Conservation (phyloP, 2,797 vertebrate species). For the Octomys mimax region DNA sequence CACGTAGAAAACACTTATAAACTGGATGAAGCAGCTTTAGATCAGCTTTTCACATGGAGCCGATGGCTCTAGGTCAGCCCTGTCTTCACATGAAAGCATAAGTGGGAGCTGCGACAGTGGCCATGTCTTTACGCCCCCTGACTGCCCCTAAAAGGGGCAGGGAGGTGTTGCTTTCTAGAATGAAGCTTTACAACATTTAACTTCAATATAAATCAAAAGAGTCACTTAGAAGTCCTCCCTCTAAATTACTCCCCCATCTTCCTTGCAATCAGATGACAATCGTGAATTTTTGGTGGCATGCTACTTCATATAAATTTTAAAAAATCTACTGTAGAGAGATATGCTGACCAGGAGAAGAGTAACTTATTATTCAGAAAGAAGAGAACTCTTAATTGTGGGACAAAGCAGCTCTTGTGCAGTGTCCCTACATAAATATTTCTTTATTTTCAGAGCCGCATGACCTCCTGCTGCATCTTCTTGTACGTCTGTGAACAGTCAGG, state of each 20-base stretch:
- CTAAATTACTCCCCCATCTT: background rate
- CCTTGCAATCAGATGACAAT: background rate
- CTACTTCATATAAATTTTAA: background rate
- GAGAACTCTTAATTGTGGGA: conserved; percentile 42
- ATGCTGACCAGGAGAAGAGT: conserved; percentile 29
- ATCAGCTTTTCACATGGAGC: background rate
- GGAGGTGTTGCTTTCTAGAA: background rate
- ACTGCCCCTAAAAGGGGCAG: background rate
- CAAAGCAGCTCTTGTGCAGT: conserved; percentile 57
- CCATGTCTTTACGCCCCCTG: accelerated
- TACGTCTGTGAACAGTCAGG: conserved; percentile 67
- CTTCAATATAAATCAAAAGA: background rate
- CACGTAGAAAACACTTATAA: background rate
- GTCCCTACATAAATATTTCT: conserved; percentile 67
- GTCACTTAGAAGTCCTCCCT: background rate
- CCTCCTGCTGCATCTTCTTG: background rate
- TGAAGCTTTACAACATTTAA: background rate
- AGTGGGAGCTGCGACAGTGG: background rate
- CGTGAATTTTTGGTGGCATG: background rate
- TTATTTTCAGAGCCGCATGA: conserved; percentile 65
- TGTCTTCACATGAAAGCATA: background rate
- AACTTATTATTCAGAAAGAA: conserved; percentile 27
- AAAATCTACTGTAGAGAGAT: background rate
- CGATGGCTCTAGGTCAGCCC: background rate
- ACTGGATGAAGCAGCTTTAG: background rate